Conservation (phyloP, 1,140 invertebrate genomes). For the Reticulitermes speratus region DNA sequence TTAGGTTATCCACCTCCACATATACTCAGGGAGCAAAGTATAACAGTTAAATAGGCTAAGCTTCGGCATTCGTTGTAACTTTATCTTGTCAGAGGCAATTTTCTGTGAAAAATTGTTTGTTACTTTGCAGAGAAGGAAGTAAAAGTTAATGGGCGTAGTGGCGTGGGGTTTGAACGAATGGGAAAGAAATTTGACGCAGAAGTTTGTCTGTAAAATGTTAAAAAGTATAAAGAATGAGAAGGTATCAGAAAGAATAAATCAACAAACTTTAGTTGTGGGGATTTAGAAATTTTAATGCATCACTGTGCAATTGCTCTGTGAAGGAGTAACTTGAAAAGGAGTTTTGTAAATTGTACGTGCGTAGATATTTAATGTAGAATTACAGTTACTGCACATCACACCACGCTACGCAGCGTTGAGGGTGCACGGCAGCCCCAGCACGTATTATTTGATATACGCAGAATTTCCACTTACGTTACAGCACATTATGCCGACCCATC, state of each 20-base stretch:
- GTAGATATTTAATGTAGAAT: background rate
- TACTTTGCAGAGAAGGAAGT: background rate
- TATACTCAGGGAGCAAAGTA: too few relatives aligned
- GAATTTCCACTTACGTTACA: too few relatives aligned
- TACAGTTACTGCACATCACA: too few relatives aligned
- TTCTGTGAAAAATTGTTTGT: slow-evolving; percentile 13
- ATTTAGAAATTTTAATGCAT: background rate
- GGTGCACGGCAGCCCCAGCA: too few relatives aligned
- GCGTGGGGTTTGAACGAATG: background rate
- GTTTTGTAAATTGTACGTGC: background rate
- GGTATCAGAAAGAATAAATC: too few relatives aligned
- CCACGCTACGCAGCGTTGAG: too few relatives aligned
- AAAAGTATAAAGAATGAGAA: background rate
- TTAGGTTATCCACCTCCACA: too few relatives aligned
- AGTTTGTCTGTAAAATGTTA: background rate
- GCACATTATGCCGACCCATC: too few relatives aligned
- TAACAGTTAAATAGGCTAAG: background rate
- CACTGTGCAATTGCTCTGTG: background rate
- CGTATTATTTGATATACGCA: too few relatives aligned
- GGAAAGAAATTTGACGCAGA: background rate
- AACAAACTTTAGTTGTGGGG: background rate
- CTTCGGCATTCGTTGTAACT: background rate
- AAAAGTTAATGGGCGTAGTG: background rate
- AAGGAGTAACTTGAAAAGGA: background rate
- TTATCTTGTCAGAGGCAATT: slow-evolving; percentile 1